Evolutionary conservation across 2,888 invertebrate species (phyloP).

Genomic region (Unio pictorum): DNA sequence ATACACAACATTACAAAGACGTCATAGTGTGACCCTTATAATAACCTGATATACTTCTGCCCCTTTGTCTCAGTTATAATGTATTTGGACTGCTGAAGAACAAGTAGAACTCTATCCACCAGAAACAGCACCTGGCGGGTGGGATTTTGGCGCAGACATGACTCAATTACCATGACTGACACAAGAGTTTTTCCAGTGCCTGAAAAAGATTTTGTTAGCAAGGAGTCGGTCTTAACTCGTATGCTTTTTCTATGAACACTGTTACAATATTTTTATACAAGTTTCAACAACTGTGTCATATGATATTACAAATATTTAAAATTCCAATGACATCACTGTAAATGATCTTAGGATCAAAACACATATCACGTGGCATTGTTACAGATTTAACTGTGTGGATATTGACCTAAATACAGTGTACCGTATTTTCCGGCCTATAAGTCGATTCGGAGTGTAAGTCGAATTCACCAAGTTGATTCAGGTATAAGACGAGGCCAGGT

Average conservation of each 20-base stretch:
- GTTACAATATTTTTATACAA: background rate
- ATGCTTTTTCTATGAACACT: too few relatives aligned
- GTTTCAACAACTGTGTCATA: background rate
- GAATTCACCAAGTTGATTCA: too few relatives aligned
- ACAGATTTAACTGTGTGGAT: too few relatives aligned
- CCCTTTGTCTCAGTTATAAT: constrained; percentile 48
- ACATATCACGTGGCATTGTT: too few relatives aligned
- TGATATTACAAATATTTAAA: too few relatives aligned
- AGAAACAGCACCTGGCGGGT: constrained; percentile 58
- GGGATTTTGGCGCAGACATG: constrained; percentile 56
- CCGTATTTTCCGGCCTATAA: too few relatives aligned
- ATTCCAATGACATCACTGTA: too few relatives aligned
- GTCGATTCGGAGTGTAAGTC: too few relatives aligned
- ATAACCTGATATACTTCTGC: constrained; percentile 42
- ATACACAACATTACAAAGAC: background rate
- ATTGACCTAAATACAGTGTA: too few relatives aligned
- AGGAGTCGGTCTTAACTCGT: background rate
- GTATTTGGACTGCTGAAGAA: constrained; percentile 60
- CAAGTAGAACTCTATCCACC: constrained; percentile 65
- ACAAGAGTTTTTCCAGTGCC: constrained; percentile 67
- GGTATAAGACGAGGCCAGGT: too few relatives aligned
- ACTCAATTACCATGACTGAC: constrained; percentile 53
- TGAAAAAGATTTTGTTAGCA: constrained; percentile 18
- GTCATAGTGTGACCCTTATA: background rate
- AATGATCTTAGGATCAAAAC: too few relatives aligned